phyloP scores from a whole-genome alignment of 2,888 invertebrate species.

The Clistopyga incitator region DNA sequence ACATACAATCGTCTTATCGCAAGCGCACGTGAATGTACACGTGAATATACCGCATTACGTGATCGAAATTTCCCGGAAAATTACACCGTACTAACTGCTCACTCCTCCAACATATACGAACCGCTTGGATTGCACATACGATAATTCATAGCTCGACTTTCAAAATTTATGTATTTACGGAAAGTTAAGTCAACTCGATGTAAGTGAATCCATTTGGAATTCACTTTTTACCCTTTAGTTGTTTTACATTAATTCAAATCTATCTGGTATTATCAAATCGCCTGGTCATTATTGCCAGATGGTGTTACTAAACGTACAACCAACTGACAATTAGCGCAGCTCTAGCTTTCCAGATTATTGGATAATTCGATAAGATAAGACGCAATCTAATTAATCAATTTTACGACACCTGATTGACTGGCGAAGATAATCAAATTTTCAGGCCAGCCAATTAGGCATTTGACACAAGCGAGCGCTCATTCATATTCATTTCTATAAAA shows the following conservation, averaged over 20 bases:
- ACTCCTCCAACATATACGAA: background rate
- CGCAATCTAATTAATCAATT: too few relatives aligned
- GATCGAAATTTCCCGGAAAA: conserved; percentile 52
- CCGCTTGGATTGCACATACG: background rate
- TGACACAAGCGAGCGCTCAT: too few relatives aligned
- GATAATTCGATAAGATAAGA: too few relatives aligned
- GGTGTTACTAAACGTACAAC: too few relatives aligned
- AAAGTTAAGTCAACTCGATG: background rate
- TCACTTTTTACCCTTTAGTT: background rate
- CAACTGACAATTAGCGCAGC: too few relatives aligned
- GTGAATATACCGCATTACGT: conserved; percentile 25
- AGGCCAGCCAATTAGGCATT: too few relatives aligned
- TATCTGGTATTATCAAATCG: too few relatives aligned
- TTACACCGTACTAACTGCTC: conserved; percentile 37
- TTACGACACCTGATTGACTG: too few relatives aligned
- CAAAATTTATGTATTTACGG: background rate
- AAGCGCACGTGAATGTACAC: conserved; percentile 40
- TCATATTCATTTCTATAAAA: background rate
- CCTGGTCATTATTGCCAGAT: too few relatives aligned
- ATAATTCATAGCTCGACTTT: background rate
- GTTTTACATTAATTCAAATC: too few relatives aligned
- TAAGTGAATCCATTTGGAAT: background rate
- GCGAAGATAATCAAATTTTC: too few relatives aligned
- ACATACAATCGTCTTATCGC: conserved; percentile 31
- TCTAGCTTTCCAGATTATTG: too few relatives aligned